A percentile compares a stretch with the other conserved stretches of the same genome.
These are phyloP conservation scores for Erynnis tages DNA, from an alignment of 2,888 invertebrate genomes.

Conservation along the genomic window DNA sequence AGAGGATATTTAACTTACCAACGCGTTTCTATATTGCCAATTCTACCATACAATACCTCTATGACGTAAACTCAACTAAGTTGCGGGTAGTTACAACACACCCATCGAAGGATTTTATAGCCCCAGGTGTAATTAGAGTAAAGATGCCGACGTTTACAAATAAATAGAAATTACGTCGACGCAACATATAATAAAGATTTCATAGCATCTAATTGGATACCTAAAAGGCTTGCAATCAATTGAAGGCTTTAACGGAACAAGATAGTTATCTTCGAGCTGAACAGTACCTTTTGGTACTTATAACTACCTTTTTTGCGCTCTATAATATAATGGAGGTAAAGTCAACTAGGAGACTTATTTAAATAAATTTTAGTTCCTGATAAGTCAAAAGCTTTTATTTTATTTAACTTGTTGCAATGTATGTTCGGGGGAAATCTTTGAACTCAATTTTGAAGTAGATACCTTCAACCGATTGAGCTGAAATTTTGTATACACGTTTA, in stretches of 20 bases:
- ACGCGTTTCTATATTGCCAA: too few relatives aligned
- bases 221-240: constrained; percentile 18
- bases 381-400: too few relatives aligned
- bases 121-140: constrained; percentile 59
- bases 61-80: constrained; percentile 44
- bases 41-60: too few relatives aligned
- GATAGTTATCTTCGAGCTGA: constrained; percentile 8
- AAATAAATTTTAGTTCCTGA: too few relatives aligned
- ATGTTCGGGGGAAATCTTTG: too few relatives aligned
- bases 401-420: too few relatives aligned
- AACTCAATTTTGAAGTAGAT: too few relatives aligned
- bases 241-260: constrained; percentile 16
- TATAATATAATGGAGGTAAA: too few relatives aligned
- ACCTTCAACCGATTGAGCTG: too few relatives aligned
- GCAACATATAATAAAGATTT: constrained; percentile 52
- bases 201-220: constrained; percentile 59
- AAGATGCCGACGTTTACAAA: constrained; percentile 58
- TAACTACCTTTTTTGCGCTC: not conserved
- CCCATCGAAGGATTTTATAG: constrained; percentile 48
- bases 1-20: too few relatives aligned
- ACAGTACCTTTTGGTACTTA: not conserved
- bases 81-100: constrained; percentile 56
- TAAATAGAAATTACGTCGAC: constrained; percentile 45
- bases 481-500: too few relatives aligned
- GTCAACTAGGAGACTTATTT: too few relatives aligned